Percentiles rank a stretch among this genome's conserved stretches.
These are phyloP conservation scores for Dioctria linearis DNA, from an alignment of 2,888 invertebrate genomes.

Conservation along the genomic window DNA sequence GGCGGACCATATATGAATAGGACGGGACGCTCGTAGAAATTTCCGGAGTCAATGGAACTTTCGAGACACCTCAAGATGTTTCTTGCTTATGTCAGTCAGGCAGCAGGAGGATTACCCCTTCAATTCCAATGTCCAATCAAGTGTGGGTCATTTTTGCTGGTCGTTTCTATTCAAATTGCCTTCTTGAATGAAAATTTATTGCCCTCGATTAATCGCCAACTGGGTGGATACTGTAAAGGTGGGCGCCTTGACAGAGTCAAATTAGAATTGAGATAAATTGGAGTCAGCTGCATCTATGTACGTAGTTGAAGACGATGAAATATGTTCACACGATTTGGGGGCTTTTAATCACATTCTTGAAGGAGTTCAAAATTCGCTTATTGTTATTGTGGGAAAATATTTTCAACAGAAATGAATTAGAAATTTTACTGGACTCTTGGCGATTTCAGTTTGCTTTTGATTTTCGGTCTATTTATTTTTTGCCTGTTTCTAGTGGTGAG, in stretches of 20 bases:
- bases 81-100: background rate
- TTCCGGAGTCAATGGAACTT: slow-evolving; percentile 57
- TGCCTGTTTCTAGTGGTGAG: too few species aligned
- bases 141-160: background rate
- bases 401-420: too few species aligned
- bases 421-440: too few species aligned
- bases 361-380: too few species aligned
- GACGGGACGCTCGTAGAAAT: slow-evolving; percentile 6
- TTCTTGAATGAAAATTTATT: slow-evolving; percentile 43
- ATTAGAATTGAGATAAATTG: slow-evolving; percentile 34
- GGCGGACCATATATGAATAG: too few species aligned
- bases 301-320: too few species aligned
- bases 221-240: slow-evolving; percentile 39
- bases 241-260: slow-evolving; percentile 32
- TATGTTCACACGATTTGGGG: too few species aligned
- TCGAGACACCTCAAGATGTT: slow-evolving; percentile 45
- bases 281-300: background rate
- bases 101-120: background rate
- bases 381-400: too few species aligned
- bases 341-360: too few species aligned
- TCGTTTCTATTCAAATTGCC: slow-evolving; percentile 15
- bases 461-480: too few species aligned
- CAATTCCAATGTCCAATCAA: background rate
- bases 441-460: too few species aligned
- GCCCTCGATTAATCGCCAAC: slow-evolving; percentile 30